A percentile compares a stretch with the other conserved stretches of the same genome.
Evolutionary conservation across 1,140 invertebrate genomes (phyloP).

Genomic region (Cyrtorhinus lividipennis): DNA sequence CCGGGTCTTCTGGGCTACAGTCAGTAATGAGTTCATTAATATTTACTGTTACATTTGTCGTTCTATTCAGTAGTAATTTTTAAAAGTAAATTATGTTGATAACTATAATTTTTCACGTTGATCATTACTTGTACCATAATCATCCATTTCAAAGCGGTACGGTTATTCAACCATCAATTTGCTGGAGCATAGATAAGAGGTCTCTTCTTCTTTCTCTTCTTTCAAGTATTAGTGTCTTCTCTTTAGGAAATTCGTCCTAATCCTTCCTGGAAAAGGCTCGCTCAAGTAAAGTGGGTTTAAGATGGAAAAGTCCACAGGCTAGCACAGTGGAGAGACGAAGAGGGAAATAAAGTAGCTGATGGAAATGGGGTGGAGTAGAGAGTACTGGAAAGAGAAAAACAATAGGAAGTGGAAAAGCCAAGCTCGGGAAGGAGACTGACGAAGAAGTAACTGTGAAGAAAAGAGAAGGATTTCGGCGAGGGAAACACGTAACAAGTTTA

Average conservation of each 20-base stretch:
- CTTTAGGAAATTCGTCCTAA: not conserved
- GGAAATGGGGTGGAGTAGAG: constrained; percentile 1
- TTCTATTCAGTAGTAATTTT: no score
- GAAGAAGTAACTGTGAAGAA: not conserved
- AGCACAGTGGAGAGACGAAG: constrained; percentile 5
- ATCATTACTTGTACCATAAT: no score
- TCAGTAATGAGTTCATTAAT: no score
- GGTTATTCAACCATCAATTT: no score
- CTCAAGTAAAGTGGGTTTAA: constrained; percentile 1
- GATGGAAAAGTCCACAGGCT: constrained; percentile 4
- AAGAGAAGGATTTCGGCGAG: constrained; percentile 13
- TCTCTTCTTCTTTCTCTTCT: no score
- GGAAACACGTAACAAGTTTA: constrained; percentile 5
- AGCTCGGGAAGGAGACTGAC: not conserved
- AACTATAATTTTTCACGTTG: no score
- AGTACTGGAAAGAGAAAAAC: constrained; percentile 8
- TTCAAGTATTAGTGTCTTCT: not conserved
- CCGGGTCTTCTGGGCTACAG: no score
- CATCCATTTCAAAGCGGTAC: no score
- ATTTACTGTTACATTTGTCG: no score
- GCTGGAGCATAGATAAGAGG: no score
- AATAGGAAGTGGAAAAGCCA: not conserved
- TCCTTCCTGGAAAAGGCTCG: not conserved
- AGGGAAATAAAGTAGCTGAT: constrained; percentile 6
- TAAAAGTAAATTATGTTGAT: no score